These are phyloP conservation scores for Drosophila barbarae DNA, from an alignment of 2,888 invertebrate species.

Conservation along the genomic window DNA sequence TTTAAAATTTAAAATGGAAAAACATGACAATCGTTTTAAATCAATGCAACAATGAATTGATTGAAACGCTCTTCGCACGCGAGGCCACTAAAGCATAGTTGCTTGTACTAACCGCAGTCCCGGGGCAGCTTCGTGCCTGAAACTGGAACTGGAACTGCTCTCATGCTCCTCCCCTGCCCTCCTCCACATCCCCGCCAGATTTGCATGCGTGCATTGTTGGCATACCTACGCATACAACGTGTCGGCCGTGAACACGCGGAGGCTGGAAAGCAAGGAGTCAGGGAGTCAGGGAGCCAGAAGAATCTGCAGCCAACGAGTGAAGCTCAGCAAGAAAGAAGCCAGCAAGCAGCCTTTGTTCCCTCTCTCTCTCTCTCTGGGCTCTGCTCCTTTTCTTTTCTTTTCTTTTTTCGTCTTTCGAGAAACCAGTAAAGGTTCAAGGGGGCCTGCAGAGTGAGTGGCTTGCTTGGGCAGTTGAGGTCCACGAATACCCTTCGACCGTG, in stretches of 20 bases:
- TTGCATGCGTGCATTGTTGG: constrained; percentile 77
- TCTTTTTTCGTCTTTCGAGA: constrained; percentile 4
- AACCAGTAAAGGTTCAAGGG: constrained; percentile 21
- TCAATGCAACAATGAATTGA: constrained; percentile 69
- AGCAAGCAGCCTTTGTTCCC: constrained; percentile 20
- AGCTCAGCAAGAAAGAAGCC: constrained; percentile 1
- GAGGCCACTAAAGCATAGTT: constrained; percentile 47
- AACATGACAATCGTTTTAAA: constrained; percentile 72
- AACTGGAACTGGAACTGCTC: constrained; percentile 55
- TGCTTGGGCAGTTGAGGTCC: neutral
- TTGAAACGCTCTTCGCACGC: constrained; percentile 71
- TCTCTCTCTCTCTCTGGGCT: neutral
- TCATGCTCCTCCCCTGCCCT: constrained; percentile 22
- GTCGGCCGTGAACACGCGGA: constrained; percentile 46
- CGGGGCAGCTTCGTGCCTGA: constrained; percentile 26
- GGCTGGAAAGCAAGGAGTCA: neutral
- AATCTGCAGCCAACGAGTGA: constrained; percentile 20
- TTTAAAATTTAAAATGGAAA: constrained; percentile 50
- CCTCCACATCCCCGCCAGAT: constrained; percentile 41
- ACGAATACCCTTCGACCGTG: constrained; percentile 20
- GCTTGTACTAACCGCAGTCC: constrained; percentile 23
- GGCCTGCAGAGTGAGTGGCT: neutral
- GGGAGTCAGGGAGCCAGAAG: neutral
- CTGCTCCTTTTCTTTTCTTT: neutral
- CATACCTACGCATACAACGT: constrained; percentile 77